phyloP scores from a whole-genome alignment of 1,140 invertebrate species.

The Musca domestica region DNA sequence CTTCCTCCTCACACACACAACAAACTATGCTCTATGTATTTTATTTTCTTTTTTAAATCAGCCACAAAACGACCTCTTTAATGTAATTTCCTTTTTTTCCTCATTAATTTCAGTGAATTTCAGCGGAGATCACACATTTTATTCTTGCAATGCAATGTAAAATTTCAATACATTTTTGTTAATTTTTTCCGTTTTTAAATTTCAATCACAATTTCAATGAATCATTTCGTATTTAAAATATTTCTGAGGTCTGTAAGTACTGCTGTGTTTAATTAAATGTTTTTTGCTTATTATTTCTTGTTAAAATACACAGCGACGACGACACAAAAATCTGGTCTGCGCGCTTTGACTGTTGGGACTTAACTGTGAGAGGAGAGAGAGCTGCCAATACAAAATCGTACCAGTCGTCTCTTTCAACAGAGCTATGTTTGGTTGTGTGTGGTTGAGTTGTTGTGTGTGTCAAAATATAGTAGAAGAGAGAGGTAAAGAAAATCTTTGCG shows the following conservation, averaged over 20 bases:
- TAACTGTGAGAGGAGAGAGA: neutral
- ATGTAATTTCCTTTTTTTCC: constrained; percentile 15
- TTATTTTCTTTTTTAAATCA: constrained; percentile 9
- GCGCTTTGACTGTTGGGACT: constrained; percentile 10
- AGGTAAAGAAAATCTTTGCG: no score
- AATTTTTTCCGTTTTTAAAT: neutral
- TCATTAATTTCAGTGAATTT: constrained; percentile 4
- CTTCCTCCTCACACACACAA: constrained; percentile 2
- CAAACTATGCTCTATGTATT: neutral
- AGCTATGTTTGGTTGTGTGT: no score
- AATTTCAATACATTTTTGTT: constrained; percentile 5
- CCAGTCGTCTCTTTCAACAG: neutral
- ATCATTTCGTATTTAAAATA: neutral
- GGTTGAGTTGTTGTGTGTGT: no score
- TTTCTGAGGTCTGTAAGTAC: neutral
- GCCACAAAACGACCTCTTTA: constrained; percentile 21
- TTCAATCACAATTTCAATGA: neutral
- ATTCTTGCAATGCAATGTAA: neutral
- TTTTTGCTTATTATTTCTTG: neutral
- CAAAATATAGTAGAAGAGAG: no score
- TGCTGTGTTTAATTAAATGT: constrained; percentile 6
- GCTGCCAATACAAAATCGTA: neutral
- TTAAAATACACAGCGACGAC: neutral
- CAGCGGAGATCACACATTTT: neutral
- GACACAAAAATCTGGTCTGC: neutral